phyloP scores from a whole-genome alignment of 2,113 vertebrate species.

The Pelodiscus sinensis region DNA sequence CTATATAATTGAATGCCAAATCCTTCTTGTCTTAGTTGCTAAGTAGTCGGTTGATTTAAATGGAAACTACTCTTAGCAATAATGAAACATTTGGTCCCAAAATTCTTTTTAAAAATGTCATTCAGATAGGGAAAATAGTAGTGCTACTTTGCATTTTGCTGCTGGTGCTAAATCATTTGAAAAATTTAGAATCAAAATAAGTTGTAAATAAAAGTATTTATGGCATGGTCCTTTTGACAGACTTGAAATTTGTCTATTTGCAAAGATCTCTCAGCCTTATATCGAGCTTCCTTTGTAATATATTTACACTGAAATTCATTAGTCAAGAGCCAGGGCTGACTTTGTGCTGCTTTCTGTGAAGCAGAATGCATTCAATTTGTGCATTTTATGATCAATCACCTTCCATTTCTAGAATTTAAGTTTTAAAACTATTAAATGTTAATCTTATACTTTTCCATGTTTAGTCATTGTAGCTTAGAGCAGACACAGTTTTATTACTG shows the following conservation, averaged over 20 bases:
- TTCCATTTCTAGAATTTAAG: background rate
- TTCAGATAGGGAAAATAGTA: background rate
- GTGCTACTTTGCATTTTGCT: slow-evolving; percentile 43
- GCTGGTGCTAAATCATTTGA: slow-evolving; percentile 57
- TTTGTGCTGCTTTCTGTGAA: slow-evolving; percentile 35
- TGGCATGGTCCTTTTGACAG: slow-evolving; percentile 50
- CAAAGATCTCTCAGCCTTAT: slow-evolving; percentile 22
- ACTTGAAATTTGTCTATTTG: background rate
- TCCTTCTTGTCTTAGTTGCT: background rate
- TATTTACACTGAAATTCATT: background rate
- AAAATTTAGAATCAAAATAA: slow-evolving; percentile 40
- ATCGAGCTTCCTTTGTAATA: background rate
- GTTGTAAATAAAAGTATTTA: slow-evolving; percentile 54
- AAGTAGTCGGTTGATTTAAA: background rate
- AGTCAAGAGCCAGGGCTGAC: slow-evolving; percentile 13
- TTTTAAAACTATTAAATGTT: background rate
- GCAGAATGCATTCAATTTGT: background rate
- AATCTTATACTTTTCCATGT: background rate
- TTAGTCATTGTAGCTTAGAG: background rate
- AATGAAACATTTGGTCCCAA: slow-evolving; percentile 23
- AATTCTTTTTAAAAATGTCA: background rate
- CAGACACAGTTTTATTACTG: background rate
- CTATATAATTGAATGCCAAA: background rate
- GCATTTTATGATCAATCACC: background rate
- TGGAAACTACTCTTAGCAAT: background rate